Conservation (phyloP, 2,797 vertebrate species). For the Enteromius anoplus region DNA sequence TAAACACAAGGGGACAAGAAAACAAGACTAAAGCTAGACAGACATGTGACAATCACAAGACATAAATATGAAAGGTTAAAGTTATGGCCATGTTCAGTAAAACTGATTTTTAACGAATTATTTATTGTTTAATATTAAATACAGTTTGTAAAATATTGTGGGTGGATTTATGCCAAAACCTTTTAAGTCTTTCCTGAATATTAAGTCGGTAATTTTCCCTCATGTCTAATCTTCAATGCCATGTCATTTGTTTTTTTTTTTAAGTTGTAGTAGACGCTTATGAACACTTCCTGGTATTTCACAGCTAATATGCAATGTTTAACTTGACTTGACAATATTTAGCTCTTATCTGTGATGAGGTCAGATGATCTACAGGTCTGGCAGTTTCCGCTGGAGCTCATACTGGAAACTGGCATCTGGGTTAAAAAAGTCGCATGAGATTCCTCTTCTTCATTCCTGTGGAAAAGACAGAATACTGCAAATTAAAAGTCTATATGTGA, state of each 20-base stretch:
- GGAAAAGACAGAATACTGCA: constrained; percentile 48
- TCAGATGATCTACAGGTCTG: constrained; percentile 68
- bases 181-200: neutral
- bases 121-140: too few relatives aligned
- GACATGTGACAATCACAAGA: too few relatives aligned
- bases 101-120: neutral
- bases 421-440: constrained; percentile 77
- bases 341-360: neutral
- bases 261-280: neutral
- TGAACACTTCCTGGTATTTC: neutral
- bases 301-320: neutral
- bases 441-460: constrained; percentile 71
- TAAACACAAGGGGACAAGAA: too few relatives aligned
- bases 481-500: constrained; percentile 52
- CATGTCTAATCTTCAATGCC: neutral
- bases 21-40: too few relatives aligned
- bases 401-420: constrained; percentile 69
- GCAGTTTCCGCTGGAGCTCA: constrained; percentile 62
- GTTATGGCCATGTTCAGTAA: neutral
- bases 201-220: neutral
- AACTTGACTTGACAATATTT: neutral
- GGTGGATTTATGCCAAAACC: neutral
- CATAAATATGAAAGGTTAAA: neutral
- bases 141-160: neutral
- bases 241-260: neutral